These are phyloP conservation scores for Vicugna pacos DNA, from an alignment of 2,113 vertebrate genomes.

Conservation along the genomic window DNA sequence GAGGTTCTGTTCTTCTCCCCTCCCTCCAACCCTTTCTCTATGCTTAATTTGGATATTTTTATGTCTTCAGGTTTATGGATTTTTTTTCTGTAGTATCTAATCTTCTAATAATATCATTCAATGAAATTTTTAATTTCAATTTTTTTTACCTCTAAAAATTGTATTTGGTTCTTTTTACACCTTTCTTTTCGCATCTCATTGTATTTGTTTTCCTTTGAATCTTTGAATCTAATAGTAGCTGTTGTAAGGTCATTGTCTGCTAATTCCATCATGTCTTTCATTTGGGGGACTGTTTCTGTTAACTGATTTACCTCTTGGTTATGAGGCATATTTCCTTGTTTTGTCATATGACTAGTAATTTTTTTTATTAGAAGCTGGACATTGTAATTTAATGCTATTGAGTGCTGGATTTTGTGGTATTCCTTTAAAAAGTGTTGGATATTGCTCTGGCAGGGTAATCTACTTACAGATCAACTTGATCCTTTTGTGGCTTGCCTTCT, in stretches of 20 bases:
- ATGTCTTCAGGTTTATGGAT: not conserved
- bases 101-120: not conserved
- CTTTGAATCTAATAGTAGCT: not conserved
- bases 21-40: rapidly evolving
- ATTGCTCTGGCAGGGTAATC: not conserved
- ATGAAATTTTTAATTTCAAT: not conserved
- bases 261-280: not conserved
- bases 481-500: not conserved
- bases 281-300: not conserved
- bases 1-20: not conserved
- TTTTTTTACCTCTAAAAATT: not conserved
- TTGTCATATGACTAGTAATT: not conserved
- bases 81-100: not conserved
- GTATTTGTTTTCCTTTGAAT: not conserved
- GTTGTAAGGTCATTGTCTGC: not conserved
- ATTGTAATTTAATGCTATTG: not conserved
- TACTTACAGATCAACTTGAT: not conserved
- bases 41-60: not conserved
- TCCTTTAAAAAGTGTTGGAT: not conserved
- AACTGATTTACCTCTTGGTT: not conserved
- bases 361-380: not conserved
- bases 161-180: not conserved
- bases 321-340: not conserved
- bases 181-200: not conserved
- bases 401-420: not conserved